Percentiles rank a stretch among this genome's conserved stretches.
Evolutionary conservation across 2,888 invertebrate species (phyloP).

Genomic region (Trisateles emortualis): DNA sequence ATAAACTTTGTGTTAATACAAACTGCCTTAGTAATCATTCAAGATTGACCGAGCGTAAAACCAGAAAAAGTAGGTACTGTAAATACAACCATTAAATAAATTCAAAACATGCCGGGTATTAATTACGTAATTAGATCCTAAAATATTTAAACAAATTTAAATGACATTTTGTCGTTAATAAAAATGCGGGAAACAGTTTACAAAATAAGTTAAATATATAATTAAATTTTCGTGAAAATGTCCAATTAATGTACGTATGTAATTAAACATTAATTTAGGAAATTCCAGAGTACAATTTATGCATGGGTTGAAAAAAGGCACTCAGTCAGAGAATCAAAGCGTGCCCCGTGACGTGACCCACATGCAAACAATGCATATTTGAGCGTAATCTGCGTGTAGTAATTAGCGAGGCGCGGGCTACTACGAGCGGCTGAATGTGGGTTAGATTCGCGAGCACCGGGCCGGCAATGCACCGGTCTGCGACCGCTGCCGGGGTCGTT

Average conservation of each 20-base stretch:
- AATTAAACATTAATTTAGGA: neutral
- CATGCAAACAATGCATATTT: constrained; percentile 68
- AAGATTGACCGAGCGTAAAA: neutral
- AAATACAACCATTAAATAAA: no score
- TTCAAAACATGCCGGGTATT: no score
- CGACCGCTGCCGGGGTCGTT: constrained; percentile 79
- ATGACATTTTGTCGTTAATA: neutral
- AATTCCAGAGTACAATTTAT: constrained; percentile 13
- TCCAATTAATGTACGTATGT: constrained; percentile 6
- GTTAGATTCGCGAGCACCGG: constrained; percentile 69
- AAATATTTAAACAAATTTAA: no score
- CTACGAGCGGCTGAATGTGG: constrained; percentile 61
- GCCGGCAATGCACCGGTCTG: constrained; percentile 79
- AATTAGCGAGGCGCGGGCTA: constrained; percentile 66
- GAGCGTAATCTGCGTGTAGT: constrained; percentile 70
- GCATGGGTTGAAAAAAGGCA: constrained; percentile 24
- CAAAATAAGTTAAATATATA: neutral
- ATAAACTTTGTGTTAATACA: constrained; percentile 18
- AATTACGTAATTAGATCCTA: no score
- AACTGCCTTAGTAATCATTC: constrained; percentile 7
- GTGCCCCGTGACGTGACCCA: constrained; percentile 59
- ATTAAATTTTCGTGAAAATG: constrained; percentile 1
- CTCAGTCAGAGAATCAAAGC: constrained; percentile 33
- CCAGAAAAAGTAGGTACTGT: neutral
- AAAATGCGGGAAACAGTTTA: neutral